Conservation (phyloP, 2,888 invertebrate species). For the Nomada goodeniana region DNA sequence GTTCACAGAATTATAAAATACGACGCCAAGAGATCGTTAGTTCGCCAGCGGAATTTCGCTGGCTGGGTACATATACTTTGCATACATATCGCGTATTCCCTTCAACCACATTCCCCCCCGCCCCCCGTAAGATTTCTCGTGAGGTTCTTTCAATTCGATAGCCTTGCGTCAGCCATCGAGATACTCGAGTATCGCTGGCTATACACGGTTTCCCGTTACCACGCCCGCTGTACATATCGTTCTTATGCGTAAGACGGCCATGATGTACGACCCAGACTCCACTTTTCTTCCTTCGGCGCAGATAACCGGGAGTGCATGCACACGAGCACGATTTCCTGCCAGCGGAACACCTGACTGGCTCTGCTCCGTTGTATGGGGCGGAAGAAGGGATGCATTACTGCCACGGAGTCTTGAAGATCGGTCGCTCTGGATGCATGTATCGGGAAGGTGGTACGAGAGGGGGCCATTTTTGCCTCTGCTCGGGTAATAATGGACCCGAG, state of each 20-base stretch:
- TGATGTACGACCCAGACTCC: conserved; percentile 55
- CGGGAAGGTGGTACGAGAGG: not conserved
- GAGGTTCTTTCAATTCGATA: conserved; percentile 53
- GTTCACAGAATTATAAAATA: conserved; percentile 53
- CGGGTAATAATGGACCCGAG: no score
- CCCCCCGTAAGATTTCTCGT: conserved; percentile 35
- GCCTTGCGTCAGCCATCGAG: conserved; percentile 18
- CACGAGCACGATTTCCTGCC: not conserved
- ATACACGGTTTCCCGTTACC: conserved; percentile 18
- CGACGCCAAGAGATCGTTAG: conserved; percentile 64
- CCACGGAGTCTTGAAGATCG: not conserved
- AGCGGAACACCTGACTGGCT: conserved; percentile 6
- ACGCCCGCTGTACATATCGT: not conserved
- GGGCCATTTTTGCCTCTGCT: not conserved
- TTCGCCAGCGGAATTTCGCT: conserved; percentile 55
- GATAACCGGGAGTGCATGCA: conserved; percentile 13
- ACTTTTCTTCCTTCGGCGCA: conserved; percentile 32
- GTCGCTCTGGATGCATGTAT: not conserved
- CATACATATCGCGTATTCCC: conserved; percentile 62
- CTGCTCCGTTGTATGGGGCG: not conserved
- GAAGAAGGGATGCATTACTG: conserved; percentile 8
- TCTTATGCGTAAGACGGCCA: conserved; percentile 29
- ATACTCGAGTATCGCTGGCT: conserved; percentile 45
- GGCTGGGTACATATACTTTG: conserved; percentile 51
- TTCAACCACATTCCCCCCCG: conserved; percentile 17